These are phyloP conservation scores for Heliconius eleuchia DNA, from an alignment of 1,140 invertebrate species.

Conservation along the genomic window DNA sequence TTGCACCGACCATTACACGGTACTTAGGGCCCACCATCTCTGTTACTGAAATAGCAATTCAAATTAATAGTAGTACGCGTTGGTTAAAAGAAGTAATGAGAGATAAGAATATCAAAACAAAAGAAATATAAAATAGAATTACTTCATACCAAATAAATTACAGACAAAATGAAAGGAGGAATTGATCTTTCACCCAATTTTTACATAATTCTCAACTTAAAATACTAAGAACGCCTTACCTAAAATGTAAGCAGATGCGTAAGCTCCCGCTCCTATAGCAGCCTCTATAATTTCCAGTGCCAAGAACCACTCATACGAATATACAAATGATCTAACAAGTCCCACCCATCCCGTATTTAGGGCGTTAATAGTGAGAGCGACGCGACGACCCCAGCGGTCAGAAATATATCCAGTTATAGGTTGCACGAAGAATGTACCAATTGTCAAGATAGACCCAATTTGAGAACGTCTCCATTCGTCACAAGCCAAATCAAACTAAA, in stretches of 20 bases:
- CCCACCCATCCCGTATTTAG: slow-evolving; percentile 84
- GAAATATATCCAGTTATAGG: slow-evolving; percentile 86
- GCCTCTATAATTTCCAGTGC: slow-evolving; percentile 86
- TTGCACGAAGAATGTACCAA: slow-evolving; percentile 86
- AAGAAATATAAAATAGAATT: no score
- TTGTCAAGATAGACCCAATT: slow-evolving; percentile 86
- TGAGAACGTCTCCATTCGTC: slow-evolving; percentile 85
- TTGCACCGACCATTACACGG: slow-evolving; percentile 87
- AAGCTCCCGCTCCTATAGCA: slow-evolving; percentile 76
- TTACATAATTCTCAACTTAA: background rate
- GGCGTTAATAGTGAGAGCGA: slow-evolving; percentile 83
- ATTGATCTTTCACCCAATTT: background rate
- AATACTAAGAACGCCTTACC: slow-evolving; percentile 47
- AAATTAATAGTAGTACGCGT: background rate
- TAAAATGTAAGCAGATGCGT: slow-evolving; percentile 75
- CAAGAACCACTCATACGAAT: slow-evolving; percentile 85
- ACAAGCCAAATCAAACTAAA: slow-evolving; percentile 1
- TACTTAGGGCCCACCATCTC: slow-evolving; percentile 89
- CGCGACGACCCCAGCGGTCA: slow-evolving; percentile 85
- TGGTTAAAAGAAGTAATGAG: slow-evolving; percentile 45
- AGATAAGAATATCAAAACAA: background rate
- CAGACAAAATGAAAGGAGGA: background rate
- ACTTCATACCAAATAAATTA: no score
- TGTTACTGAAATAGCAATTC: slow-evolving; percentile 79
- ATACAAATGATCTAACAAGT: slow-evolving; percentile 84